Evolutionary conservation across 2,888 invertebrate genomes (phyloP).

Genomic region (Periphyllus acericola): DNA sequence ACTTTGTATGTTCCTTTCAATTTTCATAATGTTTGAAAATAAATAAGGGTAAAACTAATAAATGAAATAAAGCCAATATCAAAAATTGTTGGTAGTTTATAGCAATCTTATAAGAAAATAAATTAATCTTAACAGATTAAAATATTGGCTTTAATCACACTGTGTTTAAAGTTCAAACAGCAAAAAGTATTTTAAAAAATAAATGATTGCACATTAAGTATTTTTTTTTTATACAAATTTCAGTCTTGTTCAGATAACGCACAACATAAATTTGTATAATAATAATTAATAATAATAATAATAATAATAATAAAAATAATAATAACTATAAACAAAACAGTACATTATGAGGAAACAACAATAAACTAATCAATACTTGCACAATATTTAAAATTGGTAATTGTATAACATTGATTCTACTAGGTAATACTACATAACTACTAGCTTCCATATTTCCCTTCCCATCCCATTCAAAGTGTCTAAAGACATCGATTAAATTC

Average conservation of each 20-base stretch:
- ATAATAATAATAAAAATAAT: conserved; percentile 43
- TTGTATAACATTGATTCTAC: conserved; percentile 47
- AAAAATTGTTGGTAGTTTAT: neutral
- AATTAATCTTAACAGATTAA: conserved; percentile 23
- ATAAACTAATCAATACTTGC: conserved; percentile 51
- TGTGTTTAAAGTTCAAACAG: conserved; percentile 7
- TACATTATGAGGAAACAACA: conserved; percentile 52
- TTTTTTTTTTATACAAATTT: conserved; percentile 57
- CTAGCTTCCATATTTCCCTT: conserved; percentile 48
- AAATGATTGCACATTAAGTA: conserved; percentile 37
- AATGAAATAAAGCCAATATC: conserved; percentile 14
- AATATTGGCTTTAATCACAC: neutral
- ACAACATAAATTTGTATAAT: conserved; percentile 61
- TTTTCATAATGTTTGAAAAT: conserved; percentile 12
- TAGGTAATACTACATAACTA: conserved; percentile 51
- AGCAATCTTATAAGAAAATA: neutral
- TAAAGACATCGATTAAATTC: conserved; percentile 42
- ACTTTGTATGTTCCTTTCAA: conserved; percentile 16
- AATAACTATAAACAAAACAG: conserved; percentile 55
- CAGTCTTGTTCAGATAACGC: conserved; percentile 61
- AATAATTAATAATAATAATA: conserved; percentile 9
- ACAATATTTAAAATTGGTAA: conserved; percentile 39
- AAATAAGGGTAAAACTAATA: neutral
- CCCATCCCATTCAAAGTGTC: conserved; percentile 37
- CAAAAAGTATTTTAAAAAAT: conserved; percentile 20